Evolutionary conservation across 2,113 vertebrate species (phyloP), one percentile per base, ranked within the genome.

Genomic region (Calidris pygmaea): DNA sequence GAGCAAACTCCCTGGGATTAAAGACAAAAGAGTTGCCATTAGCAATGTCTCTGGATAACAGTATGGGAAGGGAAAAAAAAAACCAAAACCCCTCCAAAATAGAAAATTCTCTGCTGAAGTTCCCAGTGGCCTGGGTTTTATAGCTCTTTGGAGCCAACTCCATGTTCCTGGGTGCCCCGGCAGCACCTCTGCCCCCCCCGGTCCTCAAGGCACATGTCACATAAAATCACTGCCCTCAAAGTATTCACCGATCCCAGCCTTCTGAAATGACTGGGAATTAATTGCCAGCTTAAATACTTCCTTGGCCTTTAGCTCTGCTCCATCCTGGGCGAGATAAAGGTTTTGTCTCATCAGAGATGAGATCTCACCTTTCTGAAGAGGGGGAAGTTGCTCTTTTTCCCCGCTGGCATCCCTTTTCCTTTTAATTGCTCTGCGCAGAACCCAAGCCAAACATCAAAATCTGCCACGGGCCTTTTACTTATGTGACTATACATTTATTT

Each of bases 251-350:
- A 75, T 71, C 74, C 3, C 72, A 55, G 76, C 65, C 32, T 58
- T 65, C 90, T 5, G 1, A 53, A 93, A 55, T 3, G 35, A 17
- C 19, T 39, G 76, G 50, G 5, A 91, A 74, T 96, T 97, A 97
- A 96, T 85, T 91, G 90, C n/a, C 17, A 66, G 62, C 37, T 95
- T 70, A 89, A 96, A 94, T 87, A 77, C 89, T 89, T 68, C 85
- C 52, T 79, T 96, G 96, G 62, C 93, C 92, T 97, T 96, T 94
- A 70, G 32, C 65, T 93, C 84, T 63, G 65, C 81, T 87, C 41
- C 35, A 6, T 5, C 14, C 41, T 24, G 81, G 76, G 74, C 22
- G 68, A 66, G 50, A 77, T 22, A 84, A 94, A 96, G 86, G 82
- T 87, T 96, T 85, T 90, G 83, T 65, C 85, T 94, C 81, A 23